These are phyloP conservation scores for Cryptocephalus moraei DNA, from an alignment of 2,888 invertebrate species.

Conservation along the genomic window DNA sequence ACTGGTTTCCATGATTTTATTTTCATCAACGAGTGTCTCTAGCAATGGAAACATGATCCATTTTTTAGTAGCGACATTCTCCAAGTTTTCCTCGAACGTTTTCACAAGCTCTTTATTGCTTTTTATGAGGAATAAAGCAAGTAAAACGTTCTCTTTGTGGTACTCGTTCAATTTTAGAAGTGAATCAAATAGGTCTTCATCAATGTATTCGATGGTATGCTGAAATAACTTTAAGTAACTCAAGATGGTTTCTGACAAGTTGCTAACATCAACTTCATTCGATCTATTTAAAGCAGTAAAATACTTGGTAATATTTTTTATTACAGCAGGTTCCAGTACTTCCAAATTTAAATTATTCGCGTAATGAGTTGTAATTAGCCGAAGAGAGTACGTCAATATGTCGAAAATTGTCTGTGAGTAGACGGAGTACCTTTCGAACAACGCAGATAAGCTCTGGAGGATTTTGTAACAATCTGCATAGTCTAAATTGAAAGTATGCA, in stretches of 20 bases:
- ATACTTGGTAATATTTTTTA: constrained; percentile 16
- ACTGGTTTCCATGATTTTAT: constrained; percentile 27
- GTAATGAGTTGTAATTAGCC: constrained; percentile 13
- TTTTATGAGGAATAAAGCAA: constrained; percentile 49
- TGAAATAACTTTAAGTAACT: constrained; percentile 52
- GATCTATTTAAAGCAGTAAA: constrained; percentile 14
- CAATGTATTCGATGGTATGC: constrained; percentile 43
- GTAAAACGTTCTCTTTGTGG: constrained; percentile 46
- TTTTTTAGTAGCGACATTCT: constrained; percentile 36
- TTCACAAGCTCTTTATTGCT: constrained; percentile 41
- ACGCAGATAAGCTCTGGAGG: constrained; percentile 23
- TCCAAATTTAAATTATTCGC: constrained; percentile 9
- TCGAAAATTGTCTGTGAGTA: constrained; percentile 7
- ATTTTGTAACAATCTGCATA: constrained; percentile 38
- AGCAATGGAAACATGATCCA: constrained; percentile 55
- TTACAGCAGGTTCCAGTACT: constrained; percentile 15
- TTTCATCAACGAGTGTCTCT: constrained; percentile 40
- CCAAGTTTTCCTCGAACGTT: constrained; percentile 40
- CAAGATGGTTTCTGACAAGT: constrained; percentile 45
- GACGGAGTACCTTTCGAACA: constrained; percentile 4
- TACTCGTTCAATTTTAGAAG: constrained; percentile 43
- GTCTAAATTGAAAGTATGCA: constrained; percentile 35
- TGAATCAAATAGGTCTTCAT: constrained; percentile 43
- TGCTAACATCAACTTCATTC: constrained; percentile 31
- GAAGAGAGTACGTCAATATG: constrained; percentile 18